These are phyloP conservation scores for Thymelicus sylvestris DNA, from an alignment of 2,888 invertebrate species.

Conservation along the genomic window DNA sequence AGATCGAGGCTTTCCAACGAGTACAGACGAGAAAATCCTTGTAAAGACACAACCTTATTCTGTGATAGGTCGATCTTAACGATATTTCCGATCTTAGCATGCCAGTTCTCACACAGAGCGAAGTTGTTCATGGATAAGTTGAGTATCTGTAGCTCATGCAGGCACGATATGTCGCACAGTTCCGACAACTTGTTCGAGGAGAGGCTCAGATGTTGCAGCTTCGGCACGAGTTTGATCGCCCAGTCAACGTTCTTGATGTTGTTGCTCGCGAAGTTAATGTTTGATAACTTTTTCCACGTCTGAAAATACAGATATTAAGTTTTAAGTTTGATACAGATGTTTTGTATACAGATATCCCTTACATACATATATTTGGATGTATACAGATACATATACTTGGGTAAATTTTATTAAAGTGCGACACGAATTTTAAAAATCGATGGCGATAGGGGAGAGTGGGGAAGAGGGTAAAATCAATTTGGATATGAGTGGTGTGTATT, in stretches of 20 bases:
- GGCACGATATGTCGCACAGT: conserved; percentile 90
- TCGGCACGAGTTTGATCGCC: conserved; percentile 90
- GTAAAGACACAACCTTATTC: conserved; percentile 90
- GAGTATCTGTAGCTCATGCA: conserved; percentile 90
- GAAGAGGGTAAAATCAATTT: too few species aligned
- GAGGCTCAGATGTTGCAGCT: conserved; percentile 88
- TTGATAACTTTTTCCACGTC: conserved; percentile 88
- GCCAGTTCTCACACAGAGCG: conserved; percentile 89
- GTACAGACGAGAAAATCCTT: conserved; percentile 92
- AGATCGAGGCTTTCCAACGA: conserved; percentile 94
- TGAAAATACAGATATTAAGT: conserved; percentile 55
- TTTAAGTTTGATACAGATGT: too few species aligned
- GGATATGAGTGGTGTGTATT: too few species aligned
- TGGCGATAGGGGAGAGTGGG: too few species aligned
- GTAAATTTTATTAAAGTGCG: too few species aligned
- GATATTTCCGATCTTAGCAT: conserved; percentile 94
- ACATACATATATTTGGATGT: too few species aligned
- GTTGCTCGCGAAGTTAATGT: conserved; percentile 92
- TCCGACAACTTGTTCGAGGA: conserved; percentile 91
- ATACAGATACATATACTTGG: too few species aligned
- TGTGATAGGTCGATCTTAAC: conserved; percentile 93
- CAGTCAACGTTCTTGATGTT: conserved; percentile 91
- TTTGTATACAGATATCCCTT: too few species aligned
- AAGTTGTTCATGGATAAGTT: conserved; percentile 93
- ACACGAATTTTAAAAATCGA: too few species aligned